Conservation (phyloP, 1,140 invertebrate genomes). For the Drosophila nannoptera region DNA sequence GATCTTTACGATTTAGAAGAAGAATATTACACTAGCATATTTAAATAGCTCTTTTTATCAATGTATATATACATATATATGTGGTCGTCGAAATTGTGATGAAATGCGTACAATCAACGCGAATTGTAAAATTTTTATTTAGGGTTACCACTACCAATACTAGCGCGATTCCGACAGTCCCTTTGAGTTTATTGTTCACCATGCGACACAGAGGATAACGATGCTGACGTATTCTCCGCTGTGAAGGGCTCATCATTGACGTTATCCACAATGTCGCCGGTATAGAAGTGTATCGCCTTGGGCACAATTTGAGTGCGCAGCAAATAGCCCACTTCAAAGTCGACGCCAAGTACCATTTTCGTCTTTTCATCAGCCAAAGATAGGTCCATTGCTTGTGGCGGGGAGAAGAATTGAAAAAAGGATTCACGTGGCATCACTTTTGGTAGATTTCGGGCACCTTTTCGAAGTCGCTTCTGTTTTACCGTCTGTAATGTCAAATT, state of each 20-base stretch:
- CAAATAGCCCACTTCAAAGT: constrained; percentile 98
- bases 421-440: constrained; percentile 95
- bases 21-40: constrained; percentile 97
- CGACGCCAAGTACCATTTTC: constrained; percentile 82
- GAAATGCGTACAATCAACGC: constrained; percentile 12
- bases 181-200: constrained; percentile 17
- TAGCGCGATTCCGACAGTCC: neutral
- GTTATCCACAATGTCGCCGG: constrained; percentile 86
- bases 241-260: constrained; percentile 37
- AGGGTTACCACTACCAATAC: constrained; percentile 12
- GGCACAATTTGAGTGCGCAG: constrained; percentile 94
- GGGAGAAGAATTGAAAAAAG: constrained; percentile 99
- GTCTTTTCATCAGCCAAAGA: constrained; percentile 81
- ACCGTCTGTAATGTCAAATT: constrained; percentile 97
- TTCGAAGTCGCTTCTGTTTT: constrained; percentile 98
- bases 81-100: neutral
- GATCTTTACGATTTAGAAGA: constrained; percentile 98
- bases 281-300: constrained; percentile 94
- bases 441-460: constrained; percentile 91
- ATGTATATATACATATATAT: constrained; percentile 4
- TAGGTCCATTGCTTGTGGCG: constrained; percentile 86
- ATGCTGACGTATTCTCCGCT: constrained; percentile 34
- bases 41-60: constrained; percentile 83
- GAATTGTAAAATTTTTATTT: constrained; percentile 17
- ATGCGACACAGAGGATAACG: constrained; percentile 31